Conservation (phyloP, 2,888 invertebrate genomes). For the Lissocephala sabroskyi region DNA sequence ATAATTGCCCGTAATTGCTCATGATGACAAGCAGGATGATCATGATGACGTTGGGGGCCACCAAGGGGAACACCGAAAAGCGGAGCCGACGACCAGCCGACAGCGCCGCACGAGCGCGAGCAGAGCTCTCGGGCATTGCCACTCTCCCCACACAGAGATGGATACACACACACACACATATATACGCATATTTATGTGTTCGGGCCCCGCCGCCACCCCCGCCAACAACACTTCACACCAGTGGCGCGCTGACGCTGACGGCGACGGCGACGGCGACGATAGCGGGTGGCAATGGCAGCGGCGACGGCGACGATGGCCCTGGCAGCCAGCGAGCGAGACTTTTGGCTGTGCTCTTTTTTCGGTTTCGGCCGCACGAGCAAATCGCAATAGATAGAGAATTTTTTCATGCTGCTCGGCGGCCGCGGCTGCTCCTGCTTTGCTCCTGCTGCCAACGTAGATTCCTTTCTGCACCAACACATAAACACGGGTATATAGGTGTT, state of each 20-base stretch:
- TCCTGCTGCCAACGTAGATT: constrained; percentile 27
- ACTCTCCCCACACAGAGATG: constrained; percentile 1
- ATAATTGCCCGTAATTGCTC: constrained; percentile 27
- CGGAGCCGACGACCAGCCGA: constrained; percentile 1
- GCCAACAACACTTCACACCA: constrained; percentile 41
- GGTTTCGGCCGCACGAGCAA: constrained; percentile 63
- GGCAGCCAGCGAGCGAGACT: constrained; percentile 1
- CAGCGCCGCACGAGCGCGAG: constrained; percentile 3
- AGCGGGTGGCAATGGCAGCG: background rate
- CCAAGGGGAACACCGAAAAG: too few relatives aligned
- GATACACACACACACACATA: constrained; percentile 10
- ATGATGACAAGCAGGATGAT: constrained; percentile 19
- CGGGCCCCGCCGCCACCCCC: too few relatives aligned
- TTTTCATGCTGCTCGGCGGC: constrained; percentile 34
- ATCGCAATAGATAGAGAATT: constrained; percentile 71
- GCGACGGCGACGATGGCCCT: background rate
- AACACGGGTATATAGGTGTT: constrained; percentile 7
- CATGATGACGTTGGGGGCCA: constrained; percentile 12
- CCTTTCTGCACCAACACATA: constrained; percentile 31
- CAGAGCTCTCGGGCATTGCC: too few relatives aligned
- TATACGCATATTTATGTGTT: constrained; percentile 10
- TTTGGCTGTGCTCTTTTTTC: constrained; percentile 35
- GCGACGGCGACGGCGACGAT: constrained; percentile 12
- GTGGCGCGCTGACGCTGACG: constrained; percentile 16
- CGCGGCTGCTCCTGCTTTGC: constrained; percentile 1